phyloP scores from a whole-genome alignment of 2,113 vertebrate genomes.

The Corythornis cristatus region DNA sequence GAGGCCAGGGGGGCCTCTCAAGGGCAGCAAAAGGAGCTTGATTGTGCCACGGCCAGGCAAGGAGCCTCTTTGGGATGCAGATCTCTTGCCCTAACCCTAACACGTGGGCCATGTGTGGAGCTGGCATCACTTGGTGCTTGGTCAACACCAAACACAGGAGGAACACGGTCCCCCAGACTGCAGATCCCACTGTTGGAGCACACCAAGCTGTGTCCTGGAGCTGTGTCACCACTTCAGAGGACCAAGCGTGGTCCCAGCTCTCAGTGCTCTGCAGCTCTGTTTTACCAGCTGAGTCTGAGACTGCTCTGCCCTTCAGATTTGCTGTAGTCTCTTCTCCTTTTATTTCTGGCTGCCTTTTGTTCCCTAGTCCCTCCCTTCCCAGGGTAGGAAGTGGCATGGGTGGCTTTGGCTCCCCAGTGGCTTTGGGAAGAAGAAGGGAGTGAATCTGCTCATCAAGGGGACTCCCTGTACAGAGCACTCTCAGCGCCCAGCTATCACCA shows the following conservation, averaged over 20 bases:
- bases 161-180: too few relatives aligned
- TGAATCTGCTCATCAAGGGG: rapidly evolving
- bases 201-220: background rate
- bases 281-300: background rate
- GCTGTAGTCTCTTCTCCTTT: background rate
- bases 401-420: background rate
- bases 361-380: background rate
- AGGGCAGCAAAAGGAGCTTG: background rate
- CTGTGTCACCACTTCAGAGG: background rate
- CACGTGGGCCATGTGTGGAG: rapidly evolving
- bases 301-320: background rate
- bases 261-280: rapidly evolving
- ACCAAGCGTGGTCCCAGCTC: rapidly evolving
- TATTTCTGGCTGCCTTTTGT: background rate
- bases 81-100: background rate
- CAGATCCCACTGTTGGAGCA: background rate
- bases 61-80: background rate
- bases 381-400: background rate
- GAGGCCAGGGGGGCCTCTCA: rapidly evolving
- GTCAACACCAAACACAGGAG: background rate
- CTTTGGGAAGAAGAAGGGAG: background rate
- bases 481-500: background rate
- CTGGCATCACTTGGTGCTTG: background rate
- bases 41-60: background rate
- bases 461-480: background rate